Percentiles rank a stretch among this genome's conserved stretches.
Conservation (phyloP, 2,888 invertebrate species). For the Scaptomyza caliginosa region DNA sequence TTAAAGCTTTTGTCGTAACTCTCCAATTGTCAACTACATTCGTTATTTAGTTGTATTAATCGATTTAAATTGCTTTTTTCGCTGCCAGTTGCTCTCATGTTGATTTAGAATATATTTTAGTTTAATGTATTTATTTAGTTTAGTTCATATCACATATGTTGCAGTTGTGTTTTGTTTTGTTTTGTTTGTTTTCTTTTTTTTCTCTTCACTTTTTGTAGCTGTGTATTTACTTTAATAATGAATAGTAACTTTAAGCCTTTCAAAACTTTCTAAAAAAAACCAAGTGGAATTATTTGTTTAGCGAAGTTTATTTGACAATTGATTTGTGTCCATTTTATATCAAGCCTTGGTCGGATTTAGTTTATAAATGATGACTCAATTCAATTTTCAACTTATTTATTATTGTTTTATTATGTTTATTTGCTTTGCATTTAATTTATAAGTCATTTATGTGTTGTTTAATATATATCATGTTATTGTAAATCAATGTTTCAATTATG, state of each 20-base stretch:
- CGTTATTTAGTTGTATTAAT: constrained; percentile 12
- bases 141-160: constrained; percentile 70
- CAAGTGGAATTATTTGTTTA: background rate
- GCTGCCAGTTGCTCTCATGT: constrained; percentile 32
- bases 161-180: constrained; percentile 48
- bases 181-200: constrained; percentile 35
- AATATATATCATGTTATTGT: background rate
- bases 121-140: constrained; percentile 34
- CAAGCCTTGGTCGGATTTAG: background rate
- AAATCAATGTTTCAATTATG: background rate
- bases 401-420: background rate
- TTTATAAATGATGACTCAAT: background rate
- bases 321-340: constrained; percentile 40
- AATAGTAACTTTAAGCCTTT: constrained; percentile 42
- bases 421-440: background rate
- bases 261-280: constrained; percentile 22
- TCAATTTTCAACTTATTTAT: background rate
- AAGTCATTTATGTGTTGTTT: background rate
- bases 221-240: constrained; percentile 15
- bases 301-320: background rate
- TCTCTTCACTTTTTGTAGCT: constrained; percentile 19
- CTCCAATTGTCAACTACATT: constrained; percentile 38
- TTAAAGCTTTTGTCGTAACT: constrained; percentile 63
- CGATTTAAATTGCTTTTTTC: constrained; percentile 24
- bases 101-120: constrained; percentile 41